Conservation (phyloP, 2,113 vertebrate genomes). For the Neotragus pygmaeus region DNA sequence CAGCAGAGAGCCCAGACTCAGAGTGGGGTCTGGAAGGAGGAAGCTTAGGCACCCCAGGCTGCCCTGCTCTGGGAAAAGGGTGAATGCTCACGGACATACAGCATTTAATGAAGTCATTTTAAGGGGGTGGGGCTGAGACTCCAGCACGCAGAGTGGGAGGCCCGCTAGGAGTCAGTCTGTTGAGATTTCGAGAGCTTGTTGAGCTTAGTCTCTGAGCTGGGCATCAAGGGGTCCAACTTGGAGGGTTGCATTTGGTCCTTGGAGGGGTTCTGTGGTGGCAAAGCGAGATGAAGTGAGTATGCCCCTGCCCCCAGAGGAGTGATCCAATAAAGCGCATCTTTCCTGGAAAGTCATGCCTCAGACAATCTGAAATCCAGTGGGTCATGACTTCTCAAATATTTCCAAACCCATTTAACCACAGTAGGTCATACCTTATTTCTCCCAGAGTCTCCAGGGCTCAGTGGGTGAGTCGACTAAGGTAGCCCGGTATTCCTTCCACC, state of each 20-base stretch:
- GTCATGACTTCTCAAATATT: not conserved
- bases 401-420: not conserved
- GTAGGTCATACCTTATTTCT: not conserved
- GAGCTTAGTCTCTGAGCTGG: not conserved
- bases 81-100: not conserved
- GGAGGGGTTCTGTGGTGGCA: not conserved
- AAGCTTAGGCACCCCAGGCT: not conserved
- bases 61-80: not conserved
- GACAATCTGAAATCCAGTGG: not conserved
- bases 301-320: rapidly evolving
- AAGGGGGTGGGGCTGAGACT: not conserved
- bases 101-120: slow-evolving; percentile 37
- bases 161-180: not conserved
- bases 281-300: not conserved
- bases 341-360: not conserved
- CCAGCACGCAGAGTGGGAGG: not conserved
- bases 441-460: not conserved
- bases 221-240: not conserved
- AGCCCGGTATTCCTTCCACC: not conserved
- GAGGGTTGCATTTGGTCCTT: not conserved
- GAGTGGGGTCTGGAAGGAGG: not conserved
- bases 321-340: not conserved
- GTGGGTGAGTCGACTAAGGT: not conserved
- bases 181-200: not conserved
- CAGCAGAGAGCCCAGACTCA: not conserved